A percentile compares a stretch with the other conserved stretches of the same genome.
phyloP scores from a whole-genome alignment of 2,888 invertebrate species.

The Harpagoxenus sublaevis region DNA sequence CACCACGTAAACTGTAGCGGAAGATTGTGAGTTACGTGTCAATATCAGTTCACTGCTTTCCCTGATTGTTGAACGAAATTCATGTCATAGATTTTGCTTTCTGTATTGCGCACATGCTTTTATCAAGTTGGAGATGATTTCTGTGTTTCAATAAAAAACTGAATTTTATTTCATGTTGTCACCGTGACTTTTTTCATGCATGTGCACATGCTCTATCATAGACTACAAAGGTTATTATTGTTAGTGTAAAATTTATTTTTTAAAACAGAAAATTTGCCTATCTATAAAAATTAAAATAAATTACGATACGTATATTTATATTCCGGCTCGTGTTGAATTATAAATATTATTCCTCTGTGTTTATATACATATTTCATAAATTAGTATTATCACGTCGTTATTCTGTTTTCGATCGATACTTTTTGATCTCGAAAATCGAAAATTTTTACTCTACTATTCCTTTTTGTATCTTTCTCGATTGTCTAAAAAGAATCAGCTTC shows the following conservation, averaged over 20 bases:
- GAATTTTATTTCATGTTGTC: background rate
- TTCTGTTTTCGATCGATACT: background rate
- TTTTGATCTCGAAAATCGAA: background rate
- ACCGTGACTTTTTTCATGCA: background rate
- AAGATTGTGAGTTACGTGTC: background rate
- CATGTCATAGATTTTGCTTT: slow-evolving; percentile 6
- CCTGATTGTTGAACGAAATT: background rate
- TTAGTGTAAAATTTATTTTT: background rate
- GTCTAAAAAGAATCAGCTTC: background rate
- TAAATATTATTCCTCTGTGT: background rate
- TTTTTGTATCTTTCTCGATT: background rate
- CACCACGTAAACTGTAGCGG: background rate
- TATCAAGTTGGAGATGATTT: slow-evolving; percentile 4
- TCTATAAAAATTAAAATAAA: background rate
- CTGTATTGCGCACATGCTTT: background rate
- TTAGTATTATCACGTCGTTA: background rate
- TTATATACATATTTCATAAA: background rate
- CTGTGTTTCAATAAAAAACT: background rate
- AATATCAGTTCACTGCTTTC: slow-evolving; percentile 9
- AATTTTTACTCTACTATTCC: background rate
- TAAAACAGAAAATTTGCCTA: background rate
- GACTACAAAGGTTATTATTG: background rate
- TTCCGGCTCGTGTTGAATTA: background rate
- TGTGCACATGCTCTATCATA: background rate
- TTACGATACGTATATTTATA: slow-evolving; percentile 7